Evolutionary conservation across 2,113 vertebrate species (phyloP).

Genomic region (Agapornis roseicollis): DNA sequence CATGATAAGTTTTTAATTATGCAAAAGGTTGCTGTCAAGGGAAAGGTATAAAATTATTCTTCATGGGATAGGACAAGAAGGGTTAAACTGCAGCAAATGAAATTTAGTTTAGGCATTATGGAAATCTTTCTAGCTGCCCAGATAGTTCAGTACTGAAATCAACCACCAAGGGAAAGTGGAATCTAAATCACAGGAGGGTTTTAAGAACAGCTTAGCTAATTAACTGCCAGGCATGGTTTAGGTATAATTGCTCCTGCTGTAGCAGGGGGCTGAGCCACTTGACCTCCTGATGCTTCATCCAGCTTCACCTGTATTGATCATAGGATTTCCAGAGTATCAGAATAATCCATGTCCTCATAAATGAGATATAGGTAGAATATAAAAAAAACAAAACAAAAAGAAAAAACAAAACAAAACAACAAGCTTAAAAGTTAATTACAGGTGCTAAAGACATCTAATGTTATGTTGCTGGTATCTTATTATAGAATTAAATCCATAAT

Average conservation of each 20-base stretch:
- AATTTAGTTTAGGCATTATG: not conserved
- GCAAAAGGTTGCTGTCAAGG: not conserved
- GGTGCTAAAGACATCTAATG: not conserved
- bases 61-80: not conserved
- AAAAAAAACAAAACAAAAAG: too few relatives aligned
- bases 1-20: not conserved
- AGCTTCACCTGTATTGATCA: not conserved
- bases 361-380: not conserved
- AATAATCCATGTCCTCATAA: not conserved
- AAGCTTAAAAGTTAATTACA: not conserved
- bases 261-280: not conserved
- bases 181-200: not conserved
- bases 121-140: not conserved
- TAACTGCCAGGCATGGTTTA: not conserved
- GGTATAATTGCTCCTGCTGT: not conserved
- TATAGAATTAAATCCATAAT: not conserved
- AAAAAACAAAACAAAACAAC: too few relatives aligned
- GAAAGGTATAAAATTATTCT: not conserved
- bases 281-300: not conserved
- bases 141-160: not conserved
- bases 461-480: not conserved
- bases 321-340: not conserved
- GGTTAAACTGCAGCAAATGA: slow-evolving; percentile 7
- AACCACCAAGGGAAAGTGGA: not conserved
- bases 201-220: not conserved